Evolutionary conservation across 2,888 invertebrate species (phyloP).

Genomic region (Drosophila hamatofila): DNA sequence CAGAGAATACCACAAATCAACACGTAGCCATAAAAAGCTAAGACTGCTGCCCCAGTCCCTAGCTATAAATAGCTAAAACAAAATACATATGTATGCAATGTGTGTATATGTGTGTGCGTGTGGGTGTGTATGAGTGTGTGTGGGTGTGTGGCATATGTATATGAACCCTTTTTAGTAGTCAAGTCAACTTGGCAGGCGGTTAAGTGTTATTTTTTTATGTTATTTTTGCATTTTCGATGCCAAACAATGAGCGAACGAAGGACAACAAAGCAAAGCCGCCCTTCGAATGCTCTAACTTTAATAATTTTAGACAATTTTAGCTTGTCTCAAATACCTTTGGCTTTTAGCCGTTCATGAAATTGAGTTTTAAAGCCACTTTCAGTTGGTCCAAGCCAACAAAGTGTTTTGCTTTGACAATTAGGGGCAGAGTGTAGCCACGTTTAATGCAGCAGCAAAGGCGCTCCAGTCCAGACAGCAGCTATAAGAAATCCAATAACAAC

Average conservation of each 20-base stretch:
- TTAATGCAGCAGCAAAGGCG: constrained; percentile 61
- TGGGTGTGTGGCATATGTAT: constrained; percentile 1
- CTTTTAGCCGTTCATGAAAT: too few species aligned
- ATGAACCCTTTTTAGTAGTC: constrained; percentile 52
- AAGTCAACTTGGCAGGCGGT: constrained; percentile 28
- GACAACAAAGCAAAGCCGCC: constrained; percentile 1
- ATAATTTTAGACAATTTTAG: neutral
- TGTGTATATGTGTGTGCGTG: neutral
- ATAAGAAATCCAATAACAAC: constrained; percentile 37
- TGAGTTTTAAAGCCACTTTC: neutral
- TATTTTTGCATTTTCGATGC: constrained; percentile 21
- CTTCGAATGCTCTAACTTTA: constrained; percentile 16
- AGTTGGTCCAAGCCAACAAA: neutral
- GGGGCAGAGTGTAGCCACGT: constrained; percentile 27
- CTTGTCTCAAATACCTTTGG: too few species aligned
- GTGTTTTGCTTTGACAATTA: constrained; percentile 62
- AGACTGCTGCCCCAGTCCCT: constrained; percentile 30
- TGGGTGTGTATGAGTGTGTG: neutral
- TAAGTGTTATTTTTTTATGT: constrained; percentile 21
- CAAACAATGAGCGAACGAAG: neutral
- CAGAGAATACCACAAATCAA: constrained; percentile 58
- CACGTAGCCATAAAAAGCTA: constrained; percentile 55
- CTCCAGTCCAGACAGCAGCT: constrained; percentile 39
- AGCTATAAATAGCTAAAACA: constrained; percentile 37
- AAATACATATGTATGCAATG: neutral